Evolutionary conservation across 2,888 invertebrate species (phyloP).

Genomic region (Mythimna pallens): DNA sequence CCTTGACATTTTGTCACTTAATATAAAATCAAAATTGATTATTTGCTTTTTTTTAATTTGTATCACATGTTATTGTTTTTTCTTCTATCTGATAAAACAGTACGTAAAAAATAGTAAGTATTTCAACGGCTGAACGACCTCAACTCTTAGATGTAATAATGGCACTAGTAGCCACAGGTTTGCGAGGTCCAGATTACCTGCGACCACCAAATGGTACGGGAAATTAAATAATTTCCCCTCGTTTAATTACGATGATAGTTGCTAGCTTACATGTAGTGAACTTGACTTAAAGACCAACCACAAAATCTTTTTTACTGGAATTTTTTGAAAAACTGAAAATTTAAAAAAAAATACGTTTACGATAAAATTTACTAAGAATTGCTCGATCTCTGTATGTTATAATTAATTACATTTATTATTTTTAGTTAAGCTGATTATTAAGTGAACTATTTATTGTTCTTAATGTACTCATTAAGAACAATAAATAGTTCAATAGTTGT

Average conservation of each 20-base stretch:
- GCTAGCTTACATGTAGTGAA: no score
- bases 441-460: no score
- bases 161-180: constrained; percentile 27
- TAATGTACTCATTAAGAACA: no score
- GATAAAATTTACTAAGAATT: no score
- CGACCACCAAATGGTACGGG: no score
- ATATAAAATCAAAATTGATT: constrained; percentile 18
- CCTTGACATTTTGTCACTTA: constrained; percentile 44
- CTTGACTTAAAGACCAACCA: neutral
- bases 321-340: no score
- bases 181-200: constrained; percentile 34
- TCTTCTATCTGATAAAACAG: constrained; percentile 15
- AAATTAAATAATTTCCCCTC: constrained; percentile 20
- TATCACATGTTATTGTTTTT: neutral
- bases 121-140: constrained; percentile 42
- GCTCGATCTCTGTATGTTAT: no score
- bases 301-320: neutral
- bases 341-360: no score
- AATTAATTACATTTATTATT: no score
- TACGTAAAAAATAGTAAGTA: no score
- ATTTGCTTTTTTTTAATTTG: neutral
- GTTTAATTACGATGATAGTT: constrained; percentile 7
- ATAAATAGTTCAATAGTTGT: no score
- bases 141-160: constrained; percentile 42
- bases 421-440: no score